These are phyloP conservation scores for Drosophila setifemur DNA, from an alignment of 1,140 invertebrate genomes.

Conservation along the genomic window DNA sequence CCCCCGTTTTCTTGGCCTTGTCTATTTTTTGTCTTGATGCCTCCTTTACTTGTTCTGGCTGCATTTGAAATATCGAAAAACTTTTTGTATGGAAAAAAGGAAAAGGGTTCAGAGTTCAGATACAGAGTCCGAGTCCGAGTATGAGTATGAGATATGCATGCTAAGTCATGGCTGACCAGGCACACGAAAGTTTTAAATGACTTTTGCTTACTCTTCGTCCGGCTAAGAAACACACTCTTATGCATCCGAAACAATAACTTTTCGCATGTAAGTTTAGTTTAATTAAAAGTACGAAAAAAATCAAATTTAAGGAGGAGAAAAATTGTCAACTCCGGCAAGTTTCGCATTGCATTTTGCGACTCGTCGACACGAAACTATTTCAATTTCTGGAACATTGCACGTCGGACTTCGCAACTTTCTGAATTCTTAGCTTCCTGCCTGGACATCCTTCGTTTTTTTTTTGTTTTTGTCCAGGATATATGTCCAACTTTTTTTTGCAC, in stretches of 20 bases:
- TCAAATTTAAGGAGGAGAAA: slow-evolving; percentile 10
- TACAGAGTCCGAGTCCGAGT: not conserved
- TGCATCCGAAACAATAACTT: slow-evolving; percentile 53
- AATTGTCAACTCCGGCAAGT: slow-evolving; percentile 54
- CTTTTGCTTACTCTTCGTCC: slow-evolving; percentile 68
- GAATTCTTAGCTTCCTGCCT: slow-evolving; percentile 12
- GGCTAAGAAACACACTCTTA: slow-evolving; percentile 18
- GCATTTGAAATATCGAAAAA: slow-evolving; percentile 78
- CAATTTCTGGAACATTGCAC: slow-evolving; percentile 66
- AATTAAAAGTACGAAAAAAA: slow-evolving; percentile 60
- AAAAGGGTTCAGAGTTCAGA: not conserved
- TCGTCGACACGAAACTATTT: slow-evolving; percentile 67
- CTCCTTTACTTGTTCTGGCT: slow-evolving; percentile 21
- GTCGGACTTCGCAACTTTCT: slow-evolving; percentile 34
- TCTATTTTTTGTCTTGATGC: not conserved
- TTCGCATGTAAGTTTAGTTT: slow-evolving; percentile 66
- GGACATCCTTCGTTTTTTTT: slow-evolving; percentile 1
- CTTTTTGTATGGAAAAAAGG: slow-evolving; percentile 44
- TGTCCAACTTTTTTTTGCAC: slow-evolving; percentile 13
- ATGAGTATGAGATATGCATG: slow-evolving; percentile 56
- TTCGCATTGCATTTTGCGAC: slow-evolving; percentile 51
- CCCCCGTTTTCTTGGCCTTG: not conserved
- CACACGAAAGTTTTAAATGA: slow-evolving; percentile 74
- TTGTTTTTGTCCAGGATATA: slow-evolving; percentile 1
- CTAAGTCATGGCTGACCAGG: slow-evolving; percentile 69